Base-by-base conservation (phyloP, 2,888 invertebrate genomes). In the Drosophila melanosoma region DNA sequence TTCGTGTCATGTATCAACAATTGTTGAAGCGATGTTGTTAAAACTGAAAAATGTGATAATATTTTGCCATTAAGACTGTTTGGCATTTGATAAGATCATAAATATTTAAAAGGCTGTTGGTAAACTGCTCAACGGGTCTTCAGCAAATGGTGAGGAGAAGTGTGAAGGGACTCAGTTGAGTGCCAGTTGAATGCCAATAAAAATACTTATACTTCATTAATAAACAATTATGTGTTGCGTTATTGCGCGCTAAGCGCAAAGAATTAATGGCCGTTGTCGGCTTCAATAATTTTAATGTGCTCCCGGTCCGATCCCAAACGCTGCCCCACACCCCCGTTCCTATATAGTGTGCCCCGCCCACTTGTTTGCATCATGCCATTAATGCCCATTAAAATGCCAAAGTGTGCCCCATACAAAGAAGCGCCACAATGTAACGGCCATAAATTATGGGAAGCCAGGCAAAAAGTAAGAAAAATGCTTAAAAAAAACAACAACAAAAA, bases 181-280 rank as follows among this genome's bases (percentile, higher is more conserved):
- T 32, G 59, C 49, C 29, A 29, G 29, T 29, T 29, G 29, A 56
- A 32, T 85, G 79, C 81, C 82, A 95, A 95, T 95, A 94, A 95
- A 94, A 95, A 91, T 95, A 94, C 95, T 94, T 94, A 94, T 94
- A 94, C 94, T 94, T 95, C 95, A 95, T 95, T 95, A 95, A 95
- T 95, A 94, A 94, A 94, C 94, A 94, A 94, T 95, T 95, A 94
- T 91, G 89, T 76, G 82, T 74, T 70, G 65, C 82, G 69, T 83
- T 89, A 83, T 89, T 83, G 81, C 76, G 62, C 78, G 74, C 83
- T 79, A 74, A 89, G 90, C 84, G 84, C 86, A 87, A 85, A 86
- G 84, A 89, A 90, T 90, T 85, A 85, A 85, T 85, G 85, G 89
- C 87, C 87, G 54, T 84, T 87, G 74, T 82, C 65, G 87, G 60